Conservation (phyloP, 2,113 vertebrate species). For the Vidua chalybeata region DNA sequence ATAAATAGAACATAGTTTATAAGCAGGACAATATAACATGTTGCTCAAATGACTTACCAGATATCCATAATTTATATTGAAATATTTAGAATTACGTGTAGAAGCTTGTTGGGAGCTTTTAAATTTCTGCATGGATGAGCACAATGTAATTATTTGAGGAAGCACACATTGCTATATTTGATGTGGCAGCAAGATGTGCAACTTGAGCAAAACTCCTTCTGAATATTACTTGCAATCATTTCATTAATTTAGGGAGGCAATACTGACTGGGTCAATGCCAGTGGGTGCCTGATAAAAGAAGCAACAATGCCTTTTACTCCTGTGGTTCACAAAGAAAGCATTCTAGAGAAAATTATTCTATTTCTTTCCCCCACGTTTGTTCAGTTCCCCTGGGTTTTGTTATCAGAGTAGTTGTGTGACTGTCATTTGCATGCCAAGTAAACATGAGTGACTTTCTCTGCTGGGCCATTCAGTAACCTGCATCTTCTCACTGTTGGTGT, state of each 20-base stretch:
- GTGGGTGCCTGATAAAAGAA: neutral
- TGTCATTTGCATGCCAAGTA: neutral
- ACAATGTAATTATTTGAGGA: neutral
- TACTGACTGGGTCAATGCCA: neutral
- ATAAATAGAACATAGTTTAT: slow-evolving; percentile 2
- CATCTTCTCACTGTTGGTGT: neutral
- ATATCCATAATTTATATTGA: neutral
- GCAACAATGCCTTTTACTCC: neutral
- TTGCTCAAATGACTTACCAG: neutral
- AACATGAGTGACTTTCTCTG: neutral
- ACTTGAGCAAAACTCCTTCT: neutral
- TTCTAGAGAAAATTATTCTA: neutral
- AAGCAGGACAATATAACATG: neutral
- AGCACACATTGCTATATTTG: neutral
- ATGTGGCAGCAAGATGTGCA: neutral
- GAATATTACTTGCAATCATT: neutral
- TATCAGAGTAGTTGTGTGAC: neutral
- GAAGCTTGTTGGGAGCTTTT: neutral
- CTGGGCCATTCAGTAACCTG: neutral
- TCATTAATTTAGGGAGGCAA: neutral
- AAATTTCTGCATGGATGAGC: neutral
- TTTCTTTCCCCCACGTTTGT: neutral
- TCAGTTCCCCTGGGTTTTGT: neutral
- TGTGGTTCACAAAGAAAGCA: neutral
- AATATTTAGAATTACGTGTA: neutral